Evolutionary conservation across 2,797 vertebrate genomes (phyloP).

Genomic region (Takifugu rubripes): DNA sequence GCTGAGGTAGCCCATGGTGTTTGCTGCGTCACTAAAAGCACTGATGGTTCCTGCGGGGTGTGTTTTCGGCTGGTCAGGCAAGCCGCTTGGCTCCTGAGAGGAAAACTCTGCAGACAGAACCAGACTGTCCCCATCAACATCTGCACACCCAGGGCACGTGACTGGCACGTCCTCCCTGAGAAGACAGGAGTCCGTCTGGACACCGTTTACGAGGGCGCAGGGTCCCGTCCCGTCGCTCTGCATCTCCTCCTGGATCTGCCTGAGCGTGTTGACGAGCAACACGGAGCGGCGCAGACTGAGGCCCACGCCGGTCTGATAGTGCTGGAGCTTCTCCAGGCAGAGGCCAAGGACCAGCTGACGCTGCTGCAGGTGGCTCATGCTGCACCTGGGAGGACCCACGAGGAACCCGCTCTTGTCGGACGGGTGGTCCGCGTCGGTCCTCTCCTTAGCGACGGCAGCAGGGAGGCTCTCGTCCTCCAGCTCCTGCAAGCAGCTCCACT

Average conservation of each 20-base stretch:
- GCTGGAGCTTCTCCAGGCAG: conserved; percentile 84
- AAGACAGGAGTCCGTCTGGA: conserved; percentile 67
- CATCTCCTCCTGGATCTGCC: conserved; percentile 86
- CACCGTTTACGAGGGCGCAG: conserved; percentile 47
- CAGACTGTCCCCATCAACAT: conserved; percentile 35
- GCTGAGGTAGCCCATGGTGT: conserved; percentile 81
- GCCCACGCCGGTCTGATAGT: conserved; percentile 79
- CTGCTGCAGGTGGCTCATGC: conserved; percentile 77
- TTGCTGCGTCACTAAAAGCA: conserved; percentile 80
- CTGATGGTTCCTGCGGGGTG: conserved; percentile 58
- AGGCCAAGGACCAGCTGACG: conserved; percentile 84
- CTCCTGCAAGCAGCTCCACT: conserved; percentile 81
- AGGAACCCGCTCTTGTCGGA: conserved; percentile 65
- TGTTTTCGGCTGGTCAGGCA: conserved; percentile 58
- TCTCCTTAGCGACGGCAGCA: conserved; percentile 24
- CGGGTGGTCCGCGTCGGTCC: conserved; percentile 49
- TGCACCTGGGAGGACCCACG: conserved; percentile 39
- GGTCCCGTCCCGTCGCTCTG: conserved; percentile 65
- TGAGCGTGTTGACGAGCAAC: conserved; percentile 84
- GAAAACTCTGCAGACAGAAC: conserved; percentile 18
- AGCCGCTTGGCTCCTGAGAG: conserved; percentile 52
- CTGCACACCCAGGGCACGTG: conserved; percentile 69
- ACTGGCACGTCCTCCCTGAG: conserved; percentile 71
- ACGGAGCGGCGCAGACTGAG: conserved; percentile 86
- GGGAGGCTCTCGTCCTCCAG: conserved; percentile 40